A percentile compares a stretch with the other conserved stretches of the same genome.
Conservation (phyloP, 1,140 invertebrate species). For the Ctenoplectra terminalis region DNA sequence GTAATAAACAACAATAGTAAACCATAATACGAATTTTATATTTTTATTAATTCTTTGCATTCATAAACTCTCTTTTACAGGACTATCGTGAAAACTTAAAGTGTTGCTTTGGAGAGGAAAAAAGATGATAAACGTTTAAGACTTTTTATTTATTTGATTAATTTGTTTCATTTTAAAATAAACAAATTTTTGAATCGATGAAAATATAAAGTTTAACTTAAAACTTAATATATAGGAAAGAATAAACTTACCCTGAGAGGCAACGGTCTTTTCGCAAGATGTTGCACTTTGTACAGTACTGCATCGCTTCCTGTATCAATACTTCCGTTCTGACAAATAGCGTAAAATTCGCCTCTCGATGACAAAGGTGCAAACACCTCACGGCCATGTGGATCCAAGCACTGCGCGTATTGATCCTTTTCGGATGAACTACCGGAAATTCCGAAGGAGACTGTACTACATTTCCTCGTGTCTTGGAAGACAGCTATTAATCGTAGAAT, state of each 20-base stretch:
- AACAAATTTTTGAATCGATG: too few species aligned
- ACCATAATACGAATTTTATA: not conserved
- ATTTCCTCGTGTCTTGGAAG: conserved; percentile 82
- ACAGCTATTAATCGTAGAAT: conserved; percentile 82
- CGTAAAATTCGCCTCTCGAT: conserved; percentile 80
- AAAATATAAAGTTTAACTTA: too few species aligned
- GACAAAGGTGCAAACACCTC: conserved; percentile 79
- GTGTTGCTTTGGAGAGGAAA: too few species aligned
- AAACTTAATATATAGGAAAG: too few species aligned
- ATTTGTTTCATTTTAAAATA: too few species aligned
- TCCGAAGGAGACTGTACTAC: conserved; percentile 77
- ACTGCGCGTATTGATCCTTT: conserved; percentile 82
- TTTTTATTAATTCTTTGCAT: not conserved
- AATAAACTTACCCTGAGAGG: conserved; percentile 74
- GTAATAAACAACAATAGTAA: not conserved
- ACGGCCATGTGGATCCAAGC: conserved; percentile 79
- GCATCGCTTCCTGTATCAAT: conserved; percentile 74
- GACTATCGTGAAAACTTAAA: too few species aligned
- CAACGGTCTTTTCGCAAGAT: conserved; percentile 75
- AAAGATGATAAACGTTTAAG: too few species aligned
- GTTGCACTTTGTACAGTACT: conserved; percentile 79
- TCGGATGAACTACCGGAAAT: conserved; percentile 77
- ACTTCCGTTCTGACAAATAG: conserved; percentile 77
- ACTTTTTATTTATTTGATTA: too few species aligned
- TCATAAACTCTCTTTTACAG: too few species aligned